These are phyloP conservation scores for Schizopygopsis pylzovi DNA, from an alignment of 2,797 vertebrate genomes.

Conservation along the genomic window DNA sequence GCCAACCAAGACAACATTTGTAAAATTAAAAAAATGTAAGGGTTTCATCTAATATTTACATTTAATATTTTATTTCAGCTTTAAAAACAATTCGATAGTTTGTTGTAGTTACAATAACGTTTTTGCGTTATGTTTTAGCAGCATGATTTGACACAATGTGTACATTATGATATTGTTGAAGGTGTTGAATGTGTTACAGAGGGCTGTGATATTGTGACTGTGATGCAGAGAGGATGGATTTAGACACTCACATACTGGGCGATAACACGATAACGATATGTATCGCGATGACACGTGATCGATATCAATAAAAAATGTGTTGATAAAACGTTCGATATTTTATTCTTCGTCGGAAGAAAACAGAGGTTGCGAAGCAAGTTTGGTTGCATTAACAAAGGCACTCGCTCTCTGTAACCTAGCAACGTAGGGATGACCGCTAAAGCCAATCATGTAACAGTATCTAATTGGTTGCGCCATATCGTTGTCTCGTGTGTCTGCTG, in stretches of 20 bases:
- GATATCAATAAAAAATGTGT: too few relatives aligned
- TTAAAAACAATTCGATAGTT: background rate
- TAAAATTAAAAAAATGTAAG: background rate
- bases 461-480: too few relatives aligned
- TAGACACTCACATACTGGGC: background rate
- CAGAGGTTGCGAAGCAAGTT: too few relatives aligned
- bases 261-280: too few relatives aligned
- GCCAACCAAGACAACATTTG: background rate
- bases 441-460: too few relatives aligned
- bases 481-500: too few relatives aligned
- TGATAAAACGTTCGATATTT: too few relatives aligned
- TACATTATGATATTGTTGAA: background rate
- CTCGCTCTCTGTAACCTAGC: too few relatives aligned
- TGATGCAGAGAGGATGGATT: background rate
- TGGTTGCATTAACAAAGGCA: too few relatives aligned
- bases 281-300: too few relatives aligned
- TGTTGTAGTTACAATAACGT: background rate
- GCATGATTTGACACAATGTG: background rate
- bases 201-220: background rate
- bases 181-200: background rate
- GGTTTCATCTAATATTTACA: background rate
- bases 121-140: background rate
- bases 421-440: too few relatives aligned
- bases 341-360: too few relatives aligned
- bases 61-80: background rate